Evolutionary conservation across 2,113 vertebrate genomes (phyloP), one percentile per base, ranked within the genome.

Genomic region (Emydura subglobosa): DNA sequence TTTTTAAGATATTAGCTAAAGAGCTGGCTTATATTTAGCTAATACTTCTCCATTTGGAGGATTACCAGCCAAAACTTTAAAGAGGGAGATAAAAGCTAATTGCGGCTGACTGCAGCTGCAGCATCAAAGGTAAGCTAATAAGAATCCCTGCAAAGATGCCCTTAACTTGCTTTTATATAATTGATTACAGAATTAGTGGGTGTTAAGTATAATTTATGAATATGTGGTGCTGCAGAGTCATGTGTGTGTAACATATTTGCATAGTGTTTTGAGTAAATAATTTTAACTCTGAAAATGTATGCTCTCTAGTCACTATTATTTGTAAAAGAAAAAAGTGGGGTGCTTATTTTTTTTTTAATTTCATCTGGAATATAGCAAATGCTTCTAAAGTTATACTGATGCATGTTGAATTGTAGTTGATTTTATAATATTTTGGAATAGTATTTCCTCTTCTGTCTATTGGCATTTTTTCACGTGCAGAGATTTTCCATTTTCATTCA

Each of bases 401-500:
- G 14, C 49, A 27, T 54, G 29, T 88, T 50, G 39, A 96, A 88
- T 92, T 79, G 81, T 19, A 84, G 78, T 44, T 94, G 91, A 79
- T 86, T 78, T 51, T 92, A 55, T 2, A 17, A 1, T 42, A 44
- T 86, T 92, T 90, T 89, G 79, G 59, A 87, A 89, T n/a, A 86
- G 49, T 86, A 72, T 94, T 88, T 94, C 12, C 88, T 96, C 92
- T 95, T 91, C 81, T 94, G 85, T 17, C 24, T 81, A 74, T 91
- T 95, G 92, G 90, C 17, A 39, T 72, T 72, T 72, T 68, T 72
- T n/a, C 17, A 39, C 17, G 34, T 39, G 17, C 5, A 68, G 65
- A 74, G 27, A 17, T 54, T 96, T 92, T 95, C 65, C 68, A 88
- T 92, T 86, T 47, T 42, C 85, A 76, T 91, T 95, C 92, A 65